phyloP scores from a whole-genome alignment of 2,888 invertebrate species.

The Ecliptopera silaceata region DNA sequence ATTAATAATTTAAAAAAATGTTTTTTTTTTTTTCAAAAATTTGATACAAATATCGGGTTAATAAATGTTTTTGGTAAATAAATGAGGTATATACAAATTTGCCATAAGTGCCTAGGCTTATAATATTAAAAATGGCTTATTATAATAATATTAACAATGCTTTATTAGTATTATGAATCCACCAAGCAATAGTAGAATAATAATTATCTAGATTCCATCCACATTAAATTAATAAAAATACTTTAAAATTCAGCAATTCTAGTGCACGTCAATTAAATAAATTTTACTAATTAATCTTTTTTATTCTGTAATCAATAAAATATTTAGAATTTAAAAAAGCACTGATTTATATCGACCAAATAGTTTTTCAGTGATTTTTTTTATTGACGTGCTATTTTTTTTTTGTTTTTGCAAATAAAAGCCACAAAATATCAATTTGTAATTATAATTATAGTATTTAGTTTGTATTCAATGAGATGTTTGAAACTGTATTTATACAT shows the following conservation, averaged over 20 bases:
- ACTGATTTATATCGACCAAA: conserved; percentile 25
- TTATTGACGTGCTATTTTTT: not conserved
- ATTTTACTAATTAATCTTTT: conserved; percentile 2
- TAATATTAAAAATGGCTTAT: conserved; percentile 11
- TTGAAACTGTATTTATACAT: conserved; percentile 11
- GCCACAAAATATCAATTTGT: conserved; percentile 5
- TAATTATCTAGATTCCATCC: conserved; percentile 14
- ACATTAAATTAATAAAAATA: not conserved
- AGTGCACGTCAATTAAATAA: conserved; percentile 11
- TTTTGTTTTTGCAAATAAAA: not conserved
- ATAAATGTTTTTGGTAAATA: conserved; percentile 14
- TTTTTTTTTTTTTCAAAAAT: not conserved
- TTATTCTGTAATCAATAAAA: conserved; percentile 1
- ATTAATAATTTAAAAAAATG: not conserved
- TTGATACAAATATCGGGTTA: conserved; percentile 6
- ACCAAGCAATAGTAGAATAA: conserved; percentile 7
- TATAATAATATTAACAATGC: conserved; percentile 5
- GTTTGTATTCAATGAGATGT: not conserved
- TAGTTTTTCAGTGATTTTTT: not conserved
- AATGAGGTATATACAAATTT: conserved; percentile 45
- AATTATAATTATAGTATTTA: not conserved
- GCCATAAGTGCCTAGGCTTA: conserved; percentile 75
- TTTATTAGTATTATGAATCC: not conserved
- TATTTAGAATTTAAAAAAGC: conserved; percentile 7
- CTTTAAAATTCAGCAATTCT: conserved; percentile 17